Evolutionary conservation across 2,797 vertebrate genomes (phyloP), one percentile per base, ranked within the genome.

Genomic region (Sternotherus odoratus): DNA sequence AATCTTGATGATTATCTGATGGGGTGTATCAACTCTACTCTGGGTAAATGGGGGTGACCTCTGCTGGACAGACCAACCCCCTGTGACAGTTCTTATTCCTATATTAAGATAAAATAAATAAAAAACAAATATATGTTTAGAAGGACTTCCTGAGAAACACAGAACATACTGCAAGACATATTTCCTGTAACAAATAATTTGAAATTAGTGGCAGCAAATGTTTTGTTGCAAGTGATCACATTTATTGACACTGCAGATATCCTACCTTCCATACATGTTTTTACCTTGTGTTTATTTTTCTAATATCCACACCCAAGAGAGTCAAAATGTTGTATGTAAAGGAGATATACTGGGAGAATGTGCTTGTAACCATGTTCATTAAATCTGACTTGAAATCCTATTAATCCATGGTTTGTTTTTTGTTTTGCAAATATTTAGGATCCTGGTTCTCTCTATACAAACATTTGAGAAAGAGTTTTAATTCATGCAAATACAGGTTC

Each of bases 401-500:
- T 15, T 91, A 79, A 51, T 78, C 43, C 82, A 85, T 53, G 75
- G 89, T 77, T 72, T 5, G 86, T 24, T 86, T 43, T 4, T 90
- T n/a, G 36, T 88, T 69, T 74, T 91, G 36, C 16, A 96, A 96
- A 92, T 48, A 93, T 91, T 96, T 79, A 77, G 74, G 87, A 94
- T 87, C 85, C 23, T 93, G 74, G 92, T 96, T 95, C 77, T 3
- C 60, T 94, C 87, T 82, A 2, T 78, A 86, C 56, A 95, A 95
- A 89, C 69, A 93, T 93, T 92, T 93, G 39, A 89, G 69, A 93
- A 94, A 85, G 79, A 89, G 46, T 2, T 94, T 94, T 95, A 96
- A 96, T 96, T 97, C 96, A 93, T 94, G 93, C 78, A 94, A 95
- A 80, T 85, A 92, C 49, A 88, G 57, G 92, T 51, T 88, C 69